A percentile compares a stretch with the other conserved stretches of the same genome.
Conservation (phyloP, 2,797 vertebrate genomes). For the Echeneis naucrates region DNA sequence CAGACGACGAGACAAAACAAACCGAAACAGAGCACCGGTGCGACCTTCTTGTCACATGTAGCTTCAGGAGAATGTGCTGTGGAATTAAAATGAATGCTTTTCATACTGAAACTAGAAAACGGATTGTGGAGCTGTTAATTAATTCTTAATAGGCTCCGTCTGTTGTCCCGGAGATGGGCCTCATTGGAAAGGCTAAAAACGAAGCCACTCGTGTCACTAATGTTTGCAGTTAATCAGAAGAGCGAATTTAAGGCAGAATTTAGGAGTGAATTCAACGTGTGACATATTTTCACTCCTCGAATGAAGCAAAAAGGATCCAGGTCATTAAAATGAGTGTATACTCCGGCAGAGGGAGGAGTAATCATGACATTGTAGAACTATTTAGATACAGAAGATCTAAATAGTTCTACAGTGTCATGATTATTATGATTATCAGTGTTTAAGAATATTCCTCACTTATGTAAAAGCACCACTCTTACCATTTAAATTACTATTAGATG, state of each 20-base stretch:
- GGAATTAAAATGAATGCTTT: constrained; percentile 56
- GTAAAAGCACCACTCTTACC: neutral
- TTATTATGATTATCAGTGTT: neutral
- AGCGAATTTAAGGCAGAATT: constrained; percentile 43
- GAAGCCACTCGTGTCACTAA: constrained; percentile 57
- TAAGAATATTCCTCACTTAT: neutral
- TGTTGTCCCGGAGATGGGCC: constrained; percentile 49
- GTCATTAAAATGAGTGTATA: neutral
- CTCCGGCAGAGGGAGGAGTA: neutral
- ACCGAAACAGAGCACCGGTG: constrained; percentile 11
- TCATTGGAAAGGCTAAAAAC: constrained; percentile 52
- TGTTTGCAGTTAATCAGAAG: constrained; percentile 45
- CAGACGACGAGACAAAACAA: constrained; percentile 17
- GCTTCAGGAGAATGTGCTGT: constrained; percentile 35
- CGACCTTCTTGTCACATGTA: constrained; percentile 41
- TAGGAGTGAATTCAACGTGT: constrained; percentile 31
- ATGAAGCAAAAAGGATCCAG: constrained; percentile 11
- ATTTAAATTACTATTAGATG: neutral
- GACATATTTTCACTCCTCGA: constrained; percentile 19
- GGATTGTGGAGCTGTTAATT: constrained; percentile 67
- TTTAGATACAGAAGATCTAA: too few species aligned
- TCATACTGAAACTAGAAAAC: constrained; percentile 51
- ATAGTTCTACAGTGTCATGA: neutral
- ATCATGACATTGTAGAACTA: too few species aligned
- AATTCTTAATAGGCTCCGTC: constrained; percentile 67